These are phyloP conservation scores for Temnothorax curvispinosus DNA, from an alignment of 1,140 invertebrate species.

Conservation along the genomic window DNA sequence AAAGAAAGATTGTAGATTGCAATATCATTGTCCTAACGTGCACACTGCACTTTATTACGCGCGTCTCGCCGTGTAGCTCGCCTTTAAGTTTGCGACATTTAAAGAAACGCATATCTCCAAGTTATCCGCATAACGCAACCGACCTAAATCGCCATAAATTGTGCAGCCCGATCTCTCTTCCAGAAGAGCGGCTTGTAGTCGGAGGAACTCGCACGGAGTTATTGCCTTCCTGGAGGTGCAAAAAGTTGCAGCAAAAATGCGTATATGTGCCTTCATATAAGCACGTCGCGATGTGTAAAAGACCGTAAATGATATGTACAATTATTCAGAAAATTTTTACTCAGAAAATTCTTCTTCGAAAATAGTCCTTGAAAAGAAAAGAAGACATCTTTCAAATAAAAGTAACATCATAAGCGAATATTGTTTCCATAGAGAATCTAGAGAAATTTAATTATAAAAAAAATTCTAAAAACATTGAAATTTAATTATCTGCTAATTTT, in stretches of 20 bases:
- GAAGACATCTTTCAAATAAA: not conserved
- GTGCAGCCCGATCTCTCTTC: slow-evolving; percentile 51
- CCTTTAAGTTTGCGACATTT: slow-evolving; percentile 37
- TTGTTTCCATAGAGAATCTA: not conserved
- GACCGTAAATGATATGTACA: slow-evolving; percentile 9
- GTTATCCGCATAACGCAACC: slow-evolving; percentile 37
- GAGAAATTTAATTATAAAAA: not conserved
- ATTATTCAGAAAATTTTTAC: not conserved
- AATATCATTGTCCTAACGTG: not conserved
- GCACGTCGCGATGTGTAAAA: slow-evolving; percentile 3
- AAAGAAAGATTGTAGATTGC: slow-evolving; percentile 16
- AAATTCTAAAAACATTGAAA: not conserved
- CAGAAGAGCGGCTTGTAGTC: slow-evolving; percentile 35
- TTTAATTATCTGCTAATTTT: not conserved
- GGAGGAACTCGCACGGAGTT: slow-evolving; percentile 38
- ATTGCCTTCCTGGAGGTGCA: slow-evolving; percentile 36
- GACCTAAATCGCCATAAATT: slow-evolving; percentile 58
- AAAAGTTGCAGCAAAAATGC: slow-evolving; percentile 32
- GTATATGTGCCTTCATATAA: not conserved
- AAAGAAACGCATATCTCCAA: slow-evolving; percentile 48
- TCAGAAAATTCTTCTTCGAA: not conserved
- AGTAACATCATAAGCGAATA: not conserved
- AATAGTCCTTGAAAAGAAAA: not conserved
- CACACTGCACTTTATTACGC: not conserved
- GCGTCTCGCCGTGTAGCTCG: not conserved